Evolutionary conservation across 2,113 vertebrate species (phyloP).

Genomic region (Otocyon megalotis): DNA sequence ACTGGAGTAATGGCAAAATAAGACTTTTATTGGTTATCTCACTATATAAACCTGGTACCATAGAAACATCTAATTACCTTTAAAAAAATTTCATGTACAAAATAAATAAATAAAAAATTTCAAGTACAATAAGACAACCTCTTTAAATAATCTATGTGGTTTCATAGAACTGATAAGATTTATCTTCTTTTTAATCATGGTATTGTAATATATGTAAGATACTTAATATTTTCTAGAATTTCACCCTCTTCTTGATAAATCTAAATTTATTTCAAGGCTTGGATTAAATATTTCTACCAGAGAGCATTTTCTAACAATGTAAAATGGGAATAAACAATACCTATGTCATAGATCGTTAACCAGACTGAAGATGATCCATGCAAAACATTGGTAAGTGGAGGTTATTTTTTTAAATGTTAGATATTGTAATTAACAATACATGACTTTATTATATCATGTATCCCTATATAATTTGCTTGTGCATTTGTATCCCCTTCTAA

Average conservation of each 20-base stretch:
- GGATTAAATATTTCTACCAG: constrained; percentile 17
- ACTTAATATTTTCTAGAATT: constrained; percentile 25
- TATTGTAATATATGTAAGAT: background rate
- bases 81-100: background rate
- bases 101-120: background rate
- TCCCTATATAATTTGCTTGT: background rate
- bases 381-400: background rate
- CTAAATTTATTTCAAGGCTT: constrained; percentile 33
- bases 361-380: background rate
- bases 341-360: background rate
- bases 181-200: background rate
- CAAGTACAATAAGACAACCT: background rate
- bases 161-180: background rate
- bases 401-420: background rate
- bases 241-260: constrained; percentile 23
- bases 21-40: background rate
- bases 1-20: background rate
- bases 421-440: background rate
- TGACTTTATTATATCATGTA: background rate
- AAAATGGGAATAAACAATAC: constrained; percentile 33
- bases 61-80: background rate
- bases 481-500: background rate
- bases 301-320: background rate
- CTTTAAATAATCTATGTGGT: background rate
- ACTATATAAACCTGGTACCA: background rate